Evolutionary conservation across 2,797 vertebrate species (phyloP).

Genomic region (Bufotes viridis): DNA sequence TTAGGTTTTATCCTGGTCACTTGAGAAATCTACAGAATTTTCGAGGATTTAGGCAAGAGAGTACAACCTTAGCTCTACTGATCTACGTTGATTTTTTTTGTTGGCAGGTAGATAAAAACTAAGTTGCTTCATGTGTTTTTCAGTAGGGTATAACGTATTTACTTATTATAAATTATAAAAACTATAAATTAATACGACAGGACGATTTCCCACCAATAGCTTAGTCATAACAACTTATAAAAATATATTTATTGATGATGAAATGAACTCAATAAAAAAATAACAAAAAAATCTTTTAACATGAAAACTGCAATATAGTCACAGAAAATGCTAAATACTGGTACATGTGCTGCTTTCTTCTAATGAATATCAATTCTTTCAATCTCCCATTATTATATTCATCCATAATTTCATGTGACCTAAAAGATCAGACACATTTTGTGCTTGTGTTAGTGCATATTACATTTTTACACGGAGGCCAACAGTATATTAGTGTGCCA

Average conservation of each 20-base stretch:
- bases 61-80: too few species aligned
- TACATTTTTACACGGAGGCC: not conserved
- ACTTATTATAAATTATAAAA: too few species aligned
- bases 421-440: constrained; percentile 9
- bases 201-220: too few species aligned
- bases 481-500: not conserved
- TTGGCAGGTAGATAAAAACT: too few species aligned
- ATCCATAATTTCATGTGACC: not conserved
- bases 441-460: not conserved
- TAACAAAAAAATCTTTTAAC: not conserved
- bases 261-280: not conserved
- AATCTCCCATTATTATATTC: constrained; percentile 28
- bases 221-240: not conserved
- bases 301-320: not conserved
- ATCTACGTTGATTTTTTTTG: too few species aligned
- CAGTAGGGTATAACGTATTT: too few species aligned
- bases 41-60: too few species aligned
- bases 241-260: not conserved
- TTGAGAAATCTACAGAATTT: too few species aligned
- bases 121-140: too few species aligned
- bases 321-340: not conserved
- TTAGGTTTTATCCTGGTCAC: too few species aligned
- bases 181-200: too few species aligned
- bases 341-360: not conserved
- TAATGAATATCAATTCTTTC: not conserved